A percentile compares a stretch with the other conserved stretches of the same genome.
Evolutionary conservation across 2,113 vertebrate species (phyloP).

Genomic region (Odontesthes bonariensis): DNA sequence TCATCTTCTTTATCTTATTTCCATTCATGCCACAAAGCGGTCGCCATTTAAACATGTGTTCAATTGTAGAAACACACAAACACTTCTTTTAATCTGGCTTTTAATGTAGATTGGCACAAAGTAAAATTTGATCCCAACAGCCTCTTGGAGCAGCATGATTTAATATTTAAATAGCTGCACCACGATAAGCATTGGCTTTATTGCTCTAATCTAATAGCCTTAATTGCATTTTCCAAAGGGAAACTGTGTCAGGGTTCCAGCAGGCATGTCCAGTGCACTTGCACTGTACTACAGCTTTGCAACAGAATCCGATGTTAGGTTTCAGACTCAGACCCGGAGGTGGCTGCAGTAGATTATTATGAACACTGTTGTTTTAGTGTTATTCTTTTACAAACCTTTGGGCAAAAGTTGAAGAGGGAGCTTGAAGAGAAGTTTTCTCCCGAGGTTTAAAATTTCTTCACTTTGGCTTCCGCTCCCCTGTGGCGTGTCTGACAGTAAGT

Average conservation of each 20-base stretch:
- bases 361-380: constrained; percentile 32
- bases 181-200: constrained; percentile 46
- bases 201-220: constrained; percentile 67
- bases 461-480: constrained; percentile 34
- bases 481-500: constrained; percentile 43
- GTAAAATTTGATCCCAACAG: constrained; percentile 39
- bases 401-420: constrained; percentile 17
- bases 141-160: constrained; percentile 49
- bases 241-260: constrained; percentile 28
- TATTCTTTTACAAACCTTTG: constrained; percentile 16
- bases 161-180: constrained; percentile 57
- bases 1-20: not conserved
- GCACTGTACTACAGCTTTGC: constrained; percentile 11
- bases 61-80: constrained; percentile 31
- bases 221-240: constrained; percentile 61
- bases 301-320: constrained; percentile 29
- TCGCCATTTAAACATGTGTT: constrained; percentile 13
- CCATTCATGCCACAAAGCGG: not conserved
- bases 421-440: constrained; percentile 32
- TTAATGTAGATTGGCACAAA: constrained; percentile 35
- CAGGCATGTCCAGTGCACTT: constrained; percentile 29
- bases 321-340: constrained; percentile 3
- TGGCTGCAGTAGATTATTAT: constrained; percentile 16
- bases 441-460: constrained; percentile 49
- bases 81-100: constrained; percentile 38